Evolutionary conservation across 2,113 vertebrate genomes (phyloP), one percentile per base, ranked within the genome.

Genomic region (Chascanopsetta lugubris): DNA sequence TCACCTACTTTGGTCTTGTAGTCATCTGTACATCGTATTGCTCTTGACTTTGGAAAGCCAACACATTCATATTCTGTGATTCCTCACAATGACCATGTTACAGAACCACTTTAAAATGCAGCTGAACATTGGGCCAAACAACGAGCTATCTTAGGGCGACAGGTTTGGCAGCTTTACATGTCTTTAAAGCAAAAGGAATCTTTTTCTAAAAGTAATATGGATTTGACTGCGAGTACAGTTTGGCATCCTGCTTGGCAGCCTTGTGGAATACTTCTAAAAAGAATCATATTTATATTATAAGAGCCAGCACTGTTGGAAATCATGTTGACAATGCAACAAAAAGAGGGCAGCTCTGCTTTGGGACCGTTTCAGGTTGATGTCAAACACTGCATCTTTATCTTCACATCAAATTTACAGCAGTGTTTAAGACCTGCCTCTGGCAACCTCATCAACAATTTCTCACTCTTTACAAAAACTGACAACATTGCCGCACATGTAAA

Each of bases 1-100:
- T 87, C 84, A 92, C 84, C 86, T 89, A 87, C 86, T 88, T 67
- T 56, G 69, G 70, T 87, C 83, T 89, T 83, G 88, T 89, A 84
- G 86, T 87, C 73, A 79, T 87, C 74, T 69, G 61, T 36, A 72
- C 76, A 85, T 75, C 82, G 73, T 77, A 61, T 82, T 77, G 77
- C 87, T 63, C 71, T 50, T 60, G 50, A 69, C 67, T 79, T 30
- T 38, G 57, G 34, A 84, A 60, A 68, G 66, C 63, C 62, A 63
- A 43, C 55, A 64, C 75, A 85, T 75, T 82, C 64, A 79, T 21
- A 77, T 57, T n/a, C n/a, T n/a, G n/a, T n/a, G n/a, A n/a, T n/a
- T n/a, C 25, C 49, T 53, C 34, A 84, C 73, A 86, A 82, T 85
- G 81, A 87, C 77, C 86, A 67, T 54, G 46, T 53, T 59, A 77